Evolutionary conservation across 2,888 invertebrate species (phyloP).

Genomic region (Sarcophaga carnaria): DNA sequence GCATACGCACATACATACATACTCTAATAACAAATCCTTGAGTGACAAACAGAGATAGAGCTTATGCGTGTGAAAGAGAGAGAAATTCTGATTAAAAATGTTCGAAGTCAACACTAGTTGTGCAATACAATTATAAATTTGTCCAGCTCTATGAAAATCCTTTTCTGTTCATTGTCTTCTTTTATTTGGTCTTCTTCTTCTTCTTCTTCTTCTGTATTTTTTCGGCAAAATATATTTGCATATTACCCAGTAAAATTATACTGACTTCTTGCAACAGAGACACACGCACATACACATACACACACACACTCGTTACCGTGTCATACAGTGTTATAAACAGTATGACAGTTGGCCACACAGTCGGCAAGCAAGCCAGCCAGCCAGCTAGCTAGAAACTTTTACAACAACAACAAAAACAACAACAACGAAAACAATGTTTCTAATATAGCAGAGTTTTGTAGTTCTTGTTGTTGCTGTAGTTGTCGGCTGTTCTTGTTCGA

Average conservation of each 20-base stretch:
- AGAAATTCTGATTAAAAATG: slow-evolving; percentile 69
- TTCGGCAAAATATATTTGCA: slow-evolving; percentile 72
- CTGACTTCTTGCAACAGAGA: slow-evolving; percentile 60
- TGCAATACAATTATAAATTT: slow-evolving; percentile 79
- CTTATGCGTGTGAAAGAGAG: slow-evolving; percentile 27
- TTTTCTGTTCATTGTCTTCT: slow-evolving; percentile 73
- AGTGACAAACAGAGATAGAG: slow-evolving; percentile 70
- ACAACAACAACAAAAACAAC: slow-evolving; percentile 14
- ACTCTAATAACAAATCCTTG: slow-evolving; percentile 52
- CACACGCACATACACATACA: slow-evolving; percentile 17
- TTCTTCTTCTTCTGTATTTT: background rate
- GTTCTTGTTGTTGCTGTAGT: background rate
- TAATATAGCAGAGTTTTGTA: background rate
- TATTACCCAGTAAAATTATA: slow-evolving; percentile 67
- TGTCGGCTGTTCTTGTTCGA: slow-evolving; percentile 64
- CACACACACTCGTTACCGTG: background rate
- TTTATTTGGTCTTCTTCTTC: background rate
- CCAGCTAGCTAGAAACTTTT: slow-evolving; percentile 48
- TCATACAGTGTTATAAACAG: background rate
- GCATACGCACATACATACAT: slow-evolving; percentile 11
- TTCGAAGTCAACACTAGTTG: slow-evolving; percentile 65
- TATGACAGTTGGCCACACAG: slow-evolving; percentile 19
- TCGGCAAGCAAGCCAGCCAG: background rate
- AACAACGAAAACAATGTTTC: background rate
- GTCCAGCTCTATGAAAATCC: slow-evolving; percentile 71